These are phyloP conservation scores for Dynastes grantii DNA, from an alignment of 2,888 invertebrate species.

Conservation along the genomic window DNA sequence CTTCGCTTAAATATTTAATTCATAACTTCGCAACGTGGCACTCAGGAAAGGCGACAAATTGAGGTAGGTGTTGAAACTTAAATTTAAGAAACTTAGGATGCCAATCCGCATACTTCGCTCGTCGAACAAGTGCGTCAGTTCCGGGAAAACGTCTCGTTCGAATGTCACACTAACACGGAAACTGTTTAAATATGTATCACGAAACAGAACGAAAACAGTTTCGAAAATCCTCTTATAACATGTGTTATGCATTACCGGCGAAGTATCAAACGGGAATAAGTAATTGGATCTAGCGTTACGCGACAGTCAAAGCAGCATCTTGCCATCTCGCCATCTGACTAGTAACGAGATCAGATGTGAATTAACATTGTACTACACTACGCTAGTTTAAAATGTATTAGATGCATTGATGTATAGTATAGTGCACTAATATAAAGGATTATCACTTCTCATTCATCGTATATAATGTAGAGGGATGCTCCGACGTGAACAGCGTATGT, in stretches of 20 bases:
- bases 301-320: constrained; percentile 22
- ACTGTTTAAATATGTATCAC: constrained; percentile 55
- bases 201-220: constrained; percentile 48
- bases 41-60: constrained; percentile 36
- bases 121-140: constrained; percentile 38
- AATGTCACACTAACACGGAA: constrained; percentile 48
- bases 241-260: constrained; percentile 55
- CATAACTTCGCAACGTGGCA: constrained; percentile 39
- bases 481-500: no score
- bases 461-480: no score
- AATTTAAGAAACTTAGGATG: constrained; percentile 41
- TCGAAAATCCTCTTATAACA: constrained; percentile 55
- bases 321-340: constrained; percentile 1
- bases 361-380: no score
- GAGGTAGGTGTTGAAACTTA: constrained; percentile 38
- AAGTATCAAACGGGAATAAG: constrained; percentile 47
- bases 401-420: no score
- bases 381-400: no score
- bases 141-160: constrained; percentile 32
- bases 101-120: constrained; percentile 29
- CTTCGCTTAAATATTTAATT: constrained; percentile 35
- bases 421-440: no score
- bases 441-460: no score
- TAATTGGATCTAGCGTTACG: constrained; percentile 49
- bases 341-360: no score